Percentiles rank a stretch among this genome's conserved stretches.
These are phyloP conservation scores for Pampusana beccarii DNA, from an alignment of 2,113 vertebrate genomes.

Conservation along the genomic window DNA sequence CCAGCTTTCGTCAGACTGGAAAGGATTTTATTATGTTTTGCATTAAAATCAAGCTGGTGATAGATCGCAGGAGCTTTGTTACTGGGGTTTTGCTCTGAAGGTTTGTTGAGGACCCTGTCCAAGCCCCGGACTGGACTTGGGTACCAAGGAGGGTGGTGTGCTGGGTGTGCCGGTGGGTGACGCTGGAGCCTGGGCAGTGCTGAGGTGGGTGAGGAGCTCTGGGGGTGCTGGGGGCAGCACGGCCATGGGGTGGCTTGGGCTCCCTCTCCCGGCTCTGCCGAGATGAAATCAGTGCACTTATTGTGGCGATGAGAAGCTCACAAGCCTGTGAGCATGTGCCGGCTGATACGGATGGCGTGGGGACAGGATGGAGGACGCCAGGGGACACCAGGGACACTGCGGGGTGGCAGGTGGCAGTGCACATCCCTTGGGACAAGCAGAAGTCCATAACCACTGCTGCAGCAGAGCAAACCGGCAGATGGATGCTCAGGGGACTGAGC, in stretches of 20 bases:
- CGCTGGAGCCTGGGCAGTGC: background rate
- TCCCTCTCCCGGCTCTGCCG: conserved; percentile 3
- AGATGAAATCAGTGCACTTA: accelerated
- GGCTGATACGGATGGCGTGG: background rate
- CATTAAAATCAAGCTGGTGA: background rate
- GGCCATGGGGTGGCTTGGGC: background rate
- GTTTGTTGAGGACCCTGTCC: background rate
- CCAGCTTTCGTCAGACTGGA: accelerated
- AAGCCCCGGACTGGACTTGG: background rate
- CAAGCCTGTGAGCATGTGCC: accelerated
- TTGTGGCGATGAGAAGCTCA: background rate
- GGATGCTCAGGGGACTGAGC: background rate
- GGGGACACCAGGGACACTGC: too few species aligned
- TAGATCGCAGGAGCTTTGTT: background rate
- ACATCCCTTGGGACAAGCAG: background rate
- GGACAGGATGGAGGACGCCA: background rate
- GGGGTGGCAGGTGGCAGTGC: accelerated
- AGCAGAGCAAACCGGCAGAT: background rate
- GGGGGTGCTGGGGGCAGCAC: background rate
- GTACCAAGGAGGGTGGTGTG: too few species aligned
- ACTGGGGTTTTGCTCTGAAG: background rate
- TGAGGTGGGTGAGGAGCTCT: background rate
- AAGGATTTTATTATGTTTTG: background rate
- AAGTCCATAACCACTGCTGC: background rate
- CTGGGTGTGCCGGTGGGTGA: accelerated